Conservation (phyloP, 2,113 vertebrate genomes). For the Cinclus mexicanus region DNA sequence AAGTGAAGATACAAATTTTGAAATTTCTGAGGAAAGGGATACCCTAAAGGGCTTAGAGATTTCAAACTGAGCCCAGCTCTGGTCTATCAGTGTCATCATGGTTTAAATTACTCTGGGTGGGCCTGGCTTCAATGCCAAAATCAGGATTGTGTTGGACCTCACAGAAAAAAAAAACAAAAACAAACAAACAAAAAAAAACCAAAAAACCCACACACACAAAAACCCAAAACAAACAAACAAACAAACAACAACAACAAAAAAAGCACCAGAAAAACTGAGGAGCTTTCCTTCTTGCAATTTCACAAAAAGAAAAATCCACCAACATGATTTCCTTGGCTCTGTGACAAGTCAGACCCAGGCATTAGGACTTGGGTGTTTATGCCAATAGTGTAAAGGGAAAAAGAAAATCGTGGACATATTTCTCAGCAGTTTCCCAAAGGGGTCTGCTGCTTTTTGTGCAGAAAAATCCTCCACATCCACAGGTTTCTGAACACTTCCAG, state of each 20-base stretch:
- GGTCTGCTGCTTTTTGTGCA: not conserved
- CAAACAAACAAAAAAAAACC: no score
- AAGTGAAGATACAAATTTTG: accelerated
- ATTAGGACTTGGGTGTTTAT: not conserved
- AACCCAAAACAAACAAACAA: no score
- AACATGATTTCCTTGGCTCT: accelerated
- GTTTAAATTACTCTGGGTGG: not conserved
- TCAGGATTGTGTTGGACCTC: not conserved
- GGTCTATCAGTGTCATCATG: not conserved
- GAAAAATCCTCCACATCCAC: not conserved
- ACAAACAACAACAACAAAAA: no score
- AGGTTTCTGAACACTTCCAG: not conserved
- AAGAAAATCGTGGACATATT: not conserved
- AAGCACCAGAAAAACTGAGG: not conserved
- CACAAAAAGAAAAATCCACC: not conserved
- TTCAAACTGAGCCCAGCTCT: not conserved
- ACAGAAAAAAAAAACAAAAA: no score
- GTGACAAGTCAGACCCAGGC: not conserved
- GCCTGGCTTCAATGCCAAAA: not conserved
- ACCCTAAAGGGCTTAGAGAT: not conserved
- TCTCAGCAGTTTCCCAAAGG: not conserved
- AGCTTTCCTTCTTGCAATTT: not conserved
- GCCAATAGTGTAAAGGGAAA: not conserved
- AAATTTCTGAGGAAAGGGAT: not conserved
- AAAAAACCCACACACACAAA: no score